Evolutionary conservation across 2,888 invertebrate genomes (phyloP), one percentile per base, ranked within the genome.

Genomic region (Ectemnius lituratus): DNA sequence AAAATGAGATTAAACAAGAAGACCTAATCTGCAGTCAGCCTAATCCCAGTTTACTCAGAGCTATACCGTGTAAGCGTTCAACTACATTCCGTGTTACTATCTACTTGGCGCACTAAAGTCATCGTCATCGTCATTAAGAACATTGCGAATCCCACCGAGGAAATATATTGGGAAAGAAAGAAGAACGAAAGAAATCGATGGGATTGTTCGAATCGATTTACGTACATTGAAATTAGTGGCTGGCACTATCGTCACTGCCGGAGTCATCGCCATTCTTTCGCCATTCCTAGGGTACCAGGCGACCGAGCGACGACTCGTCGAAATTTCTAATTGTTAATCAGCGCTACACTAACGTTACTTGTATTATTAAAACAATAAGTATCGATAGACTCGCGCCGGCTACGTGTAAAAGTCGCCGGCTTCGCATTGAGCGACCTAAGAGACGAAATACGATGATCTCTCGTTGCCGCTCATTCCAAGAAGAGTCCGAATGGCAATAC

Each of bases 211-310:
- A n/a, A 61, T 37, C 47, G 27, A 27, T 14, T 18, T 20, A 20
- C 46, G 56, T 16, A 27, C 23, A 64, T 57, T 23, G 28, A 67
- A 23, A 37, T 4, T 64, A 75, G 69, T 61, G 72, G 73, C 78
- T 78, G 74, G 64, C 81, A 73, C 79, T 63, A 78, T 75, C 65
- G 76, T 80, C 80, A 80, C 78, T 80, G 80, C 81, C 80, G 69
- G 67, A 47, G 73, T 71, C 75, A 75, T 78, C 70, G 69, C 60
- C 75, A 61, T 66, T 69, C 20, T 70, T 78, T 62, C 62, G 77
- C 71, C 62, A 70, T 72, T 73, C 70, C 81, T 11, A 80, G 70
- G 78, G 62, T 76, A 78, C 66, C 37, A 75, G 68, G 61, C 75
- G 70, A 56, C 59, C 71, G 65, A 65, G 64, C 20, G 46, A 59